phyloP scores from a whole-genome alignment of 1,140 invertebrate genomes.

The Sitophilus oryzae region DNA sequence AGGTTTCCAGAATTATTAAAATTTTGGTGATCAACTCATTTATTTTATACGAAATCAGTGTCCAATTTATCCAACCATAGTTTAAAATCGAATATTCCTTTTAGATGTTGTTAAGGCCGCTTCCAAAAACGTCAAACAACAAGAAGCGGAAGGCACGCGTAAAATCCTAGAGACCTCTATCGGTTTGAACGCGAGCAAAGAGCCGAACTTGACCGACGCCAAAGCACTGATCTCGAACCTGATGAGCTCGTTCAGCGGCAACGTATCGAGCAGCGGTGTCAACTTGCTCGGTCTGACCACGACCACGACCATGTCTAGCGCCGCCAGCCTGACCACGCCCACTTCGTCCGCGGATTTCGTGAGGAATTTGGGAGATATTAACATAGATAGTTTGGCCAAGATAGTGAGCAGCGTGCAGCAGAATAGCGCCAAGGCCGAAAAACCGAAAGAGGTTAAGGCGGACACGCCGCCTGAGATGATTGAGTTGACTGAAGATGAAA shows the following conservation, averaged over 20 bases:
- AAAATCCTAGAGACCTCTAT: slow-evolving; percentile 36
- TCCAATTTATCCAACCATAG: too few species aligned
- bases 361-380: slow-evolving; percentile 27
- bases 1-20: too few species aligned
- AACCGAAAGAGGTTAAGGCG: slow-evolving; percentile 1
- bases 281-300: slow-evolving; percentile 22
- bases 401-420: slow-evolving; percentile 32
- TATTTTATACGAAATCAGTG: too few species aligned
- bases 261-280: slow-evolving; percentile 2
- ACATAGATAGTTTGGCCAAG: slow-evolving; percentile 31
- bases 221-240: slow-evolving; percentile 58
- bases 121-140: slow-evolving; percentile 54
- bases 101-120: slow-evolving; percentile 59
- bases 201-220: slow-evolving; percentile 47
- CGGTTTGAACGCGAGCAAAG: slow-evolving; percentile 36
- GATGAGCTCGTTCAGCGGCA: slow-evolving; percentile 45
- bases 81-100: too few species aligned
- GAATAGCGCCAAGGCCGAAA: not conserved
- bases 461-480: not conserved
- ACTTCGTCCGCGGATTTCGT: slow-evolving; percentile 26
- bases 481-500: not conserved
- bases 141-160: slow-evolving; percentile 40
- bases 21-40: too few species aligned
- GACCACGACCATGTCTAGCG: not conserved
- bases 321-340: not conserved